Evolutionary conservation across 2,888 invertebrate genomes (phyloP).

Genomic region (Aphodius sticticus): DNA sequence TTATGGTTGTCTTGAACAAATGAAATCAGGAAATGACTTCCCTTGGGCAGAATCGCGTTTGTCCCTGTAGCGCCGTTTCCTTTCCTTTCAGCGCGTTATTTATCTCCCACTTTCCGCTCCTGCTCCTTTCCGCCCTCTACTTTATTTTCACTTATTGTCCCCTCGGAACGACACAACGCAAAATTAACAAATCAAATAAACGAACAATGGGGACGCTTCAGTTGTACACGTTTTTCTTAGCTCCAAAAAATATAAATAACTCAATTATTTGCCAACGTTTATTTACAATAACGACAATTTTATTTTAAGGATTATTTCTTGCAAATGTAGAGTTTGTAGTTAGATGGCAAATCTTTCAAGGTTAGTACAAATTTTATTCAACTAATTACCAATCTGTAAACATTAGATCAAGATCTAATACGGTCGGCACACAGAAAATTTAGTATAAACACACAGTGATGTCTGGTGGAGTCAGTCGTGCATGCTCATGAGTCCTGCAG

Average conservation of each 20-base stretch:
- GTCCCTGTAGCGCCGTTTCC: conserved; percentile 55
- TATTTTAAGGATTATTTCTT: no score
- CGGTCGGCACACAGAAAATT: conserved; percentile 31
- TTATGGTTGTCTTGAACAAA: conserved; percentile 58
- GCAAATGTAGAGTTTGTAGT: neutral
- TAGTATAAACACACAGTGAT: conserved; percentile 31
- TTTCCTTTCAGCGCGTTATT: conserved; percentile 58
- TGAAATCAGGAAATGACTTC: conserved; percentile 61
- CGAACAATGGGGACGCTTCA: conserved; percentile 5
- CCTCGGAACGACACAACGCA: conserved; percentile 16
- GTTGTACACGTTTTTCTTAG: neutral
- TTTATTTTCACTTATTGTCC: conserved; percentile 38
- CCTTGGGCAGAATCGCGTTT: conserved; percentile 56
- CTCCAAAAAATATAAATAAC: no score
- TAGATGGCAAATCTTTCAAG: neutral
- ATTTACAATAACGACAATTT: no score
- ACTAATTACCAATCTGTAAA: neutral
- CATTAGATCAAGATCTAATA: conserved; percentile 27
- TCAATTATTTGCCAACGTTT: no score
- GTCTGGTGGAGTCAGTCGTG: conserved; percentile 30
- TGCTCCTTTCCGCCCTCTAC: conserved; percentile 39
- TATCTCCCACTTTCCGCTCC: conserved; percentile 57
- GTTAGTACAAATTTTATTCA: neutral
- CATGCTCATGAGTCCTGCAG: conserved; percentile 29
- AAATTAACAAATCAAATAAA: conserved; percentile 32